Evolutionary conservation across 2,113 vertebrate genomes (phyloP).

Genomic region (Aramus guarauna): DNA sequence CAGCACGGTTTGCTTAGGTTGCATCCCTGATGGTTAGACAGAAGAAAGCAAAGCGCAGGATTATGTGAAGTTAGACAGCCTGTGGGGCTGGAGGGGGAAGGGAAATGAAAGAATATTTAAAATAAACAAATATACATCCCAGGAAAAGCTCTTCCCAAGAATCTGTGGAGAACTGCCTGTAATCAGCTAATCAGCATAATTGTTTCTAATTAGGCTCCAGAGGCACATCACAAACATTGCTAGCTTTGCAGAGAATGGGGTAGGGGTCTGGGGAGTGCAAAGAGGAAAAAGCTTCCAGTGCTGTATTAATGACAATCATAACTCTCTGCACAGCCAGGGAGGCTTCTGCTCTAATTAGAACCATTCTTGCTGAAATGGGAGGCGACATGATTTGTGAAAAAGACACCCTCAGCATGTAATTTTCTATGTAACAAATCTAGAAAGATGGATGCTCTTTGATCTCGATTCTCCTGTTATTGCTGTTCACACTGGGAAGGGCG

Average conservation of each 20-base stretch:
- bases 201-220: constrained; percentile 73
- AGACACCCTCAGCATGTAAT: constrained; percentile 62
- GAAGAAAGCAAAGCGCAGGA: background rate
- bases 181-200: constrained; percentile 76
- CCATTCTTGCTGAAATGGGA: constrained; percentile 66
- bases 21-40: background rate
- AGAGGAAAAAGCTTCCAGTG: constrained; percentile 37
- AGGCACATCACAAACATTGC: constrained; percentile 37
- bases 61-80: constrained; percentile 7
- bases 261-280: background rate
- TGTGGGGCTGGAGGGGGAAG: constrained; percentile 2
- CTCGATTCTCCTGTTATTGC: constrained; percentile 62
- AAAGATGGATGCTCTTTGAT: constrained; percentile 74
- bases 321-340: constrained; percentile 38
- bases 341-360: constrained; percentile 71
- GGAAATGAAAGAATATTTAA: constrained; percentile 57
- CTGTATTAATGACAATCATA: constrained; percentile 66
- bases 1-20: background rate
- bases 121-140: constrained; percentile 43
- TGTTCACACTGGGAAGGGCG: constrained; percentile 73
- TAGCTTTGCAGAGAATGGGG: background rate
- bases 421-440: constrained; percentile 69
- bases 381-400: constrained; percentile 66
- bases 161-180: constrained; percentile 65
- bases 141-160: constrained; percentile 68